Percentiles rank a stretch among this genome's conserved stretches.
phyloP scores from a whole-genome alignment of 1,140 invertebrate genomes.

The Doryteuthis pealeii region DNA sequence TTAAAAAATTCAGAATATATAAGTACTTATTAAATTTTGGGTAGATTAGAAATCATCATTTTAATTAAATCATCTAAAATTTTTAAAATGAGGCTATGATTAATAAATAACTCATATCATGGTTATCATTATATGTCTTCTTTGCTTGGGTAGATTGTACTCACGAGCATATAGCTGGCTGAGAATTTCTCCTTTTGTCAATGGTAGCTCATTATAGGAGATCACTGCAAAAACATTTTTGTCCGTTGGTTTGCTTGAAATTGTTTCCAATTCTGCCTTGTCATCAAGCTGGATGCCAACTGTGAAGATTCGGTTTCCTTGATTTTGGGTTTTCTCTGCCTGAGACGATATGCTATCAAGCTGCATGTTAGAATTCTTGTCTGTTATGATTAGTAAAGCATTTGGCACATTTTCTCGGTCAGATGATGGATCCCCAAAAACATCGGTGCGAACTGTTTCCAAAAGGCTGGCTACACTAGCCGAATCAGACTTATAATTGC shows the following conservation, averaged over 20 bases:
- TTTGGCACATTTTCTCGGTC: conserved; percentile 24
- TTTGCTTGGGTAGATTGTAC: conserved; percentile 7
- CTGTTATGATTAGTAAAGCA: conserved; percentile 23
- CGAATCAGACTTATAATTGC: conserved; percentile 13
- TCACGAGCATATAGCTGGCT: conserved; percentile 41
- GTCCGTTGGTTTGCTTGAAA: conserved; percentile 22
- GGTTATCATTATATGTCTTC: too few species aligned
- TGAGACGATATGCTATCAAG: conserved; percentile 16
- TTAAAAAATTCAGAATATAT: too few species aligned
- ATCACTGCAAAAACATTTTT: conserved; percentile 31
- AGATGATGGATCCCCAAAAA: conserved; percentile 22
- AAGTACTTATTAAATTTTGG: too few species aligned
- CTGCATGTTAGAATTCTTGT: conserved; percentile 24
- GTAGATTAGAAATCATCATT: too few species aligned
- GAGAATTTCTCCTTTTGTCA: conserved; percentile 26
- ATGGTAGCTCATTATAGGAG: conserved; percentile 31
- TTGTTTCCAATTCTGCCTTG: conserved; percentile 31
- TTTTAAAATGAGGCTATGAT: too few species aligned
- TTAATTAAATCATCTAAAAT: too few species aligned
- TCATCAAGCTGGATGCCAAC: conserved; percentile 34
- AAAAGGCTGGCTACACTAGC: conserved; percentile 18
- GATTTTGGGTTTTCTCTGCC: conserved; percentile 15
- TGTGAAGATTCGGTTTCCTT: conserved; percentile 33
- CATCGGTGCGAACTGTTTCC: conserved; percentile 12
- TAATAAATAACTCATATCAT: too few species aligned